phyloP scores from a whole-genome alignment of 2,888 invertebrate genomes.

The Lottia scabra region DNA sequence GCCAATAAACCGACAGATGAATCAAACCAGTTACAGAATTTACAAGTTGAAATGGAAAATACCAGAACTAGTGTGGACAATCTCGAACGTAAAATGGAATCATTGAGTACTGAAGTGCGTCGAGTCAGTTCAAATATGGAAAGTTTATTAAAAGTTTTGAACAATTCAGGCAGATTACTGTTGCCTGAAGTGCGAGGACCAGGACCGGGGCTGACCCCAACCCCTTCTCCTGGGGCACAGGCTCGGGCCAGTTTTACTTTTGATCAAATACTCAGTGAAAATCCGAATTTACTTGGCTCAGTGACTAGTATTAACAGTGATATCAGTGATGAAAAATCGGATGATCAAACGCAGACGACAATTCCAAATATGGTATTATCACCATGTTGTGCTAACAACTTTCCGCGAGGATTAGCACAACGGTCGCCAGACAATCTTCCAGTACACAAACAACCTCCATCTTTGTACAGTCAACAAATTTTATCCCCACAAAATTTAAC shows the following conservation, averaged over 20 bases:
- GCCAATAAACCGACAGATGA: conserved; percentile 20
- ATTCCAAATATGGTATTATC: not conserved
- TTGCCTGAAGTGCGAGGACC: no score
- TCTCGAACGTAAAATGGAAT: conserved; percentile 40
- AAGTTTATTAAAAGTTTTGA: conserved; percentile 23
- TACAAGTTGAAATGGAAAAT: conserved; percentile 54
- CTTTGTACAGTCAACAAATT: not conserved
- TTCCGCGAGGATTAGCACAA: not conserved
- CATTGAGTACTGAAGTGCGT: conserved; percentile 30
- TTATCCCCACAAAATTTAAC: not conserved
- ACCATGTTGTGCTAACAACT: not conserved
- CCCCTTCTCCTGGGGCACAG: not conserved
- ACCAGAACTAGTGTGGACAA: conserved; percentile 48
- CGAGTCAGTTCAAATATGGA: conserved; percentile 32
- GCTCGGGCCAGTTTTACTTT: not conserved
- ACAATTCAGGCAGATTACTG: not conserved
- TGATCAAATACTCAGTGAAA: not conserved
- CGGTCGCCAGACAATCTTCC: not conserved
- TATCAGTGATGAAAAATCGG: not conserved
- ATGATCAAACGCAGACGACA: not conserved
- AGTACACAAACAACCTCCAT: not conserved
- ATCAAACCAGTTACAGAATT: conserved; percentile 38
- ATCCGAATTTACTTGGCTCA: not conserved
- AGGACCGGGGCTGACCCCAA: not conserved
- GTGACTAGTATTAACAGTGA: not conserved